These are phyloP conservation scores for Bombycilla garrulus DNA, from an alignment of 2,113 vertebrate species.

Conservation along the genomic window DNA sequence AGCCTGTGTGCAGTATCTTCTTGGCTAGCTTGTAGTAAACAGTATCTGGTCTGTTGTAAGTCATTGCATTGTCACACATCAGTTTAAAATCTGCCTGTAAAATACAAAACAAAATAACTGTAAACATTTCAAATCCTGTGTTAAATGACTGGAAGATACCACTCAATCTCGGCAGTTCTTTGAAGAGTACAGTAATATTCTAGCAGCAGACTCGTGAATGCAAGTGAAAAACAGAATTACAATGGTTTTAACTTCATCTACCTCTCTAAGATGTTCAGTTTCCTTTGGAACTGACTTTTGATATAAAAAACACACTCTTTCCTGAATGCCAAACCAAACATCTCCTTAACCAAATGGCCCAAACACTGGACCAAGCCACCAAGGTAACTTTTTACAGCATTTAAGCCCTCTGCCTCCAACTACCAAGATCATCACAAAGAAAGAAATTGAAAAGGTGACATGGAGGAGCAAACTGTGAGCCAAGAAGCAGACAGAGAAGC, in stretches of 20 bases:
- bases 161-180: neutral
- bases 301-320: neutral
- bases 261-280: neutral
- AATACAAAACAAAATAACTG: neutral
- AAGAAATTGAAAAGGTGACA: neutral
- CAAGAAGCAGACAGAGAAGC: neutral
- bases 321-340: neutral
- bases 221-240: neutral
- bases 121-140: neutral
- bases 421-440: neutral
- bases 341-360: neutral
- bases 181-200: neutral
- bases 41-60: constrained; percentile 97
- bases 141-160: neutral
- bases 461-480: neutral
- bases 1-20: constrained; percentile 97
- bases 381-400: neutral
- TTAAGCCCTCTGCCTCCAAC: neutral
- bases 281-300: neutral
- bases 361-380: neutral
- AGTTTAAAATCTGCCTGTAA: constrained; percentile 96
- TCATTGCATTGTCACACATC: constrained; percentile 99
- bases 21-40: constrained; percentile 99
- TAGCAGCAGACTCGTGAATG: neutral
- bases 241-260: neutral